phyloP scores from a whole-genome alignment of 2,888 invertebrate species.

The Eupithecia exiguata region DNA sequence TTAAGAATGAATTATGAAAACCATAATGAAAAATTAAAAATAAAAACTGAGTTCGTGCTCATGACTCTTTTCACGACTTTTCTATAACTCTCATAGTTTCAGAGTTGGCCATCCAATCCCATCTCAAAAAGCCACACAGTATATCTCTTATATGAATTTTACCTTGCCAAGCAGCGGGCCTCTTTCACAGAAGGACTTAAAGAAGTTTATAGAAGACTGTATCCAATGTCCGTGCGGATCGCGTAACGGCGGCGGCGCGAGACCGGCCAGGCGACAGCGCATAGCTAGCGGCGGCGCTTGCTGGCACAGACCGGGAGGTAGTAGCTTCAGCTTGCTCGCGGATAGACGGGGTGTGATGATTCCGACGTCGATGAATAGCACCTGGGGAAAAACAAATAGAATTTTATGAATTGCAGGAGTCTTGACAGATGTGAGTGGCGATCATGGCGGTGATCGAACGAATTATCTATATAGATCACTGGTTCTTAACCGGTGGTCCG shows the following conservation, averaged over 20 bases:
- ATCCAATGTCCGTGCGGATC: conserved; percentile 86
- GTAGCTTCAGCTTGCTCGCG: conserved; percentile 70
- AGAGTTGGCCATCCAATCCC: too few species aligned
- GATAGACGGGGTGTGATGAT: conserved; percentile 76
- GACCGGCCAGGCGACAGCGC: conserved; percentile 87
- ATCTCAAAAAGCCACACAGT: too few species aligned
- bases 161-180: conserved; percentile 79
- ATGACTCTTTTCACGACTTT: too few species aligned
- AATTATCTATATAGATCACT: too few species aligned
- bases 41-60: too few species aligned
- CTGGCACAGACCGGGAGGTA: conserved; percentile 58
- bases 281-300: conserved; percentile 80
- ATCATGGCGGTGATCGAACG: too few species aligned
- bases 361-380: conserved; percentile 92
- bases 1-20: too few species aligned
- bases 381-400: conserved; percentile 64
- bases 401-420: not conserved
- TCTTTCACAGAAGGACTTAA: conserved; percentile 64
- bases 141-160: conserved; percentile 6
- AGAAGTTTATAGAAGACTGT: conserved; percentile 83
- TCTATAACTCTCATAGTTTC: too few species aligned
- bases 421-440: too few species aligned
- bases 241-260: conserved; percentile 86
- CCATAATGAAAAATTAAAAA: too few species aligned
- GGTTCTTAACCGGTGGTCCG: too few species aligned